Evolutionary conservation across 1,140 invertebrate genomes (phyloP), one percentile per base, ranked within the genome.

Genomic region (Eueides isabella): DNA sequence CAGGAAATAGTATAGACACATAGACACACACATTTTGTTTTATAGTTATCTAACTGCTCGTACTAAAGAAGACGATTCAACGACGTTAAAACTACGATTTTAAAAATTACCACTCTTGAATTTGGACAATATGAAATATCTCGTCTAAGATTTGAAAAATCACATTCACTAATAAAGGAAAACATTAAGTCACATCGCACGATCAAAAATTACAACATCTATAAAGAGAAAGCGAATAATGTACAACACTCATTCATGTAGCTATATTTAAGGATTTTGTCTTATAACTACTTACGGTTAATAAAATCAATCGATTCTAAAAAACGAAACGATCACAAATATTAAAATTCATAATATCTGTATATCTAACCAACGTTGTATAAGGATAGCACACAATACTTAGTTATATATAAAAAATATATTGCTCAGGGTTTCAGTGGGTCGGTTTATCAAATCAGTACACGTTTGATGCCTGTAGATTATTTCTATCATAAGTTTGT

Each of bases 341-440:
- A 86, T 85, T 83, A 84, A 87, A 85, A 85, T 80, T 82, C 79
- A 81, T 55, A 55, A 55, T 81, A 83, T 85, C 81, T 90, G 85
- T 90, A 89, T 89, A 85, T 76, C 82, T 85, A 88, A 85, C 81
- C 82, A 90, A 87, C 83, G 71, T 83, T 90, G 90, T 90, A 90
- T 89, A 90, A 89, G 83, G 83, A 80, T 86, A 81, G 85, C 86
- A 88, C 87, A 83, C 81, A 87, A 91, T 92, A 88, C 87, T 89
- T 91, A 90, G 88, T 88, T 86, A 87, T 88, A 89, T 89, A 91
- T 89, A 92, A 91, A 78, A 91, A 92, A 92, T 91, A 92, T 92
- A 92, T 91, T 92, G 88, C 89, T 92, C 87, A 90, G 84, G 90
- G 81, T 92, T 91, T 79, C 87, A 87, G 84, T 90, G 89, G 88